Percentiles rank a stretch among this genome's conserved stretches.
phyloP scores from a whole-genome alignment of 2,888 invertebrate genomes.

The Pediacus dermestoides region DNA sequence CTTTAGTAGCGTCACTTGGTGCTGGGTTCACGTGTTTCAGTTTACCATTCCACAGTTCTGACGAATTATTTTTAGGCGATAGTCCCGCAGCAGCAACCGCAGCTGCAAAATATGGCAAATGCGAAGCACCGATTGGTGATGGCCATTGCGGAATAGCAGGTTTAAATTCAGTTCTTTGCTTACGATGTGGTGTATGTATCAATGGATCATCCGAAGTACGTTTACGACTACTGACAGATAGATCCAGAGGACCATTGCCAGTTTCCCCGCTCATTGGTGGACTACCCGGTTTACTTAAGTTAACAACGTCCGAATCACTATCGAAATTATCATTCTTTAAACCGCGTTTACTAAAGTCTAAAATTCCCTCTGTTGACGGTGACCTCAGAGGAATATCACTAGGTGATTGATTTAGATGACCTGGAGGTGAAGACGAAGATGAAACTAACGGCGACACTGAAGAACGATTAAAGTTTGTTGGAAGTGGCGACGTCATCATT shows the following conservation, averaged over 20 bases:
- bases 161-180: conserved; percentile 67
- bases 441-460: conserved; percentile 67
- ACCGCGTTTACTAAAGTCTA: conserved; percentile 76
- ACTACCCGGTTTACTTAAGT: conserved; percentile 65
- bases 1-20: conserved; percentile 81
- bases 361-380: conserved; percentile 57
- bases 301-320: conserved; percentile 65
- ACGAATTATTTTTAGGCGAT: conserved; percentile 65
- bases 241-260: conserved; percentile 70
- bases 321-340: conserved; percentile 44
- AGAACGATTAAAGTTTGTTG: conserved; percentile 49
- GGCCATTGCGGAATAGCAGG: conserved; percentile 69
- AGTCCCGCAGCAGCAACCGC: conserved; percentile 67
- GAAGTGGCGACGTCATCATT: conserved; percentile 63
- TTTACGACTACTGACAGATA: conserved; percentile 73
- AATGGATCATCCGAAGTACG: conserved; percentile 61
- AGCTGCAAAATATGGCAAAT: conserved; percentile 76
- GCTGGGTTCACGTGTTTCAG: conserved; percentile 63
- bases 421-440: conserved; percentile 60
- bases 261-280: conserved; percentile 53
- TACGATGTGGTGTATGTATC: conserved; percentile 62
- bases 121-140: conserved; percentile 69
- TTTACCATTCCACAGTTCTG: conserved; percentile 73
- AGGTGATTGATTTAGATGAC: conserved; percentile 38
- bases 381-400: conserved; percentile 56